Conservation (phyloP, 1,140 invertebrate species). For the Geopemphigus sp. region DNA sequence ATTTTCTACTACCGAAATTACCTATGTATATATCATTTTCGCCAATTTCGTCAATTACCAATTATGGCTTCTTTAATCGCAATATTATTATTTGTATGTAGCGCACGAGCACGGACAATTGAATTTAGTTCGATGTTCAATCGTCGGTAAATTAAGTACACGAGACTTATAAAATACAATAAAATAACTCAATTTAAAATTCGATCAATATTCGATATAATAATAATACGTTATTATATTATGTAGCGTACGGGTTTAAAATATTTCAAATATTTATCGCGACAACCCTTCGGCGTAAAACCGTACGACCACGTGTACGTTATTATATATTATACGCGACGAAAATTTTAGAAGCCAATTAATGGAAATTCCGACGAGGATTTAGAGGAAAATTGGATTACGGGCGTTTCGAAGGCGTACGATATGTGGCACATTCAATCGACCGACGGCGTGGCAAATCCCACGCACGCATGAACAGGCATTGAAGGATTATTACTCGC, state of each 20-base stretch:
- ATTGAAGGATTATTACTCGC: slow-evolving; percentile 15
- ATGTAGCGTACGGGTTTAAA: not conserved
- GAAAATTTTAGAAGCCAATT: slow-evolving; percentile 19
- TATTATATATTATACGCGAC: too few species aligned
- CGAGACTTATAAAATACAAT: slow-evolving; percentile 23
- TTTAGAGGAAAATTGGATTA: slow-evolving; percentile 22
- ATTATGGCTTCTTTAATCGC: too few species aligned
- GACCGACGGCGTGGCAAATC: slow-evolving; percentile 28
- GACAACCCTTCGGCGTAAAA: not conserved
- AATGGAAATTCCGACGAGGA: slow-evolving; percentile 19
- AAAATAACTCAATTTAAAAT: not conserved
- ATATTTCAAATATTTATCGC: slow-evolving; percentile 21
- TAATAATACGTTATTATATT: too few species aligned
- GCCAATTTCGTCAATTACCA: too few species aligned
- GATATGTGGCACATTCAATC: slow-evolving; percentile 23
- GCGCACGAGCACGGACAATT: too few species aligned
- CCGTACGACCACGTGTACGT: too few species aligned
- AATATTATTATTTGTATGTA: too few species aligned
- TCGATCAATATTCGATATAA: too few species aligned
- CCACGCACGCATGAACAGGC: slow-evolving; percentile 41
- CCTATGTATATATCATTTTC: too few species aligned
- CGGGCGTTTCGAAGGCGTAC: not conserved
- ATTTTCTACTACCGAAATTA: too few species aligned
- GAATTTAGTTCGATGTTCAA: too few species aligned
- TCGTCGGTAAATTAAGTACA: not conserved